A percentile compares a stretch with the other conserved stretches of the same genome.
These are phyloP conservation scores for Mormyrus lacerda DNA, from an alignment of 2,113 vertebrate species.

Conservation along the genomic window DNA sequence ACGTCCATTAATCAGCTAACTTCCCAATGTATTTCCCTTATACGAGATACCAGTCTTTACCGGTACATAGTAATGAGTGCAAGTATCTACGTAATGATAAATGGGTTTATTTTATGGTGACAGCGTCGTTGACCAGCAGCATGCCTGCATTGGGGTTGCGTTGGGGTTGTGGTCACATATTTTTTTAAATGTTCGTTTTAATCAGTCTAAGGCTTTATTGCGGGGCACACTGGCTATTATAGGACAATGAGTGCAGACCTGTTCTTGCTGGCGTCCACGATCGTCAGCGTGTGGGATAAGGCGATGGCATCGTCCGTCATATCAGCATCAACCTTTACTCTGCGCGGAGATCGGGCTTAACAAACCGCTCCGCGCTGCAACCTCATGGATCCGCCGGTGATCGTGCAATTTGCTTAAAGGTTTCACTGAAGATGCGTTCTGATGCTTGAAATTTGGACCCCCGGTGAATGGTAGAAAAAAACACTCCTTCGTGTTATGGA, in stretches of 20 bases:
- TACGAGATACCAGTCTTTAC: not conserved
- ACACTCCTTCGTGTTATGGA: slow-evolving; percentile 37
- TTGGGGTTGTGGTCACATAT: not conserved
- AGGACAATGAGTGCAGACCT: not conserved
- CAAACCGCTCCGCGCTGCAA: not conserved
- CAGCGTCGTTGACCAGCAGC: not conserved
- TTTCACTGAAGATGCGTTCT: slow-evolving; percentile 13
- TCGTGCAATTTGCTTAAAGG: not conserved
- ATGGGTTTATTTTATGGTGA: not conserved
- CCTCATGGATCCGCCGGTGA: not conserved
- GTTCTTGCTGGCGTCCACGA: not conserved
- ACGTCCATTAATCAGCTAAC: not conserved
- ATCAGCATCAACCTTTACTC: slow-evolving; percentile 30
- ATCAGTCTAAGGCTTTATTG: not conserved
- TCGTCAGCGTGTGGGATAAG: not conserved
- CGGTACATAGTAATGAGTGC: not conserved
- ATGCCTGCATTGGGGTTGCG: not conserved
- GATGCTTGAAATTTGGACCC: slow-evolving; percentile 36
- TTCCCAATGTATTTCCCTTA: not conserved
- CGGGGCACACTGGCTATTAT: not conserved
- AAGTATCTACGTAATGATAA: not conserved
- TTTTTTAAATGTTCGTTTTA: not conserved
- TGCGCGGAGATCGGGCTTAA: slow-evolving; percentile 18
- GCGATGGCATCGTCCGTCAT: slow-evolving; percentile 9
- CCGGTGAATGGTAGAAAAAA: slow-evolving; percentile 22